Base-by-base conservation (phyloP, 2,888 invertebrate genomes). In the Liodrosophila aerea region DNA sequence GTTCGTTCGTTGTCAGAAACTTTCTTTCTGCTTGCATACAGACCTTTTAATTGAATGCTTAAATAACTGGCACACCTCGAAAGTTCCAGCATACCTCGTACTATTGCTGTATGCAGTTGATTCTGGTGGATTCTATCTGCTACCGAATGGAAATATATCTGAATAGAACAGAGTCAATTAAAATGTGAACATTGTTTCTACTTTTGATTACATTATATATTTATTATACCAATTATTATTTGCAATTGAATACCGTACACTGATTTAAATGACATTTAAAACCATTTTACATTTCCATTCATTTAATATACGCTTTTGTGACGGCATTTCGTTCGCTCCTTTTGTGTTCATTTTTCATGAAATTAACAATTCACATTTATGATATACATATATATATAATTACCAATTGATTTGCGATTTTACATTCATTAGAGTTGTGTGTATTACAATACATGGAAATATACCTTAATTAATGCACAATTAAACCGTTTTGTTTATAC, bases 31-130 rank as follows among this genome's bases (percentile, higher is more conserved):
- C 43, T 47, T 30, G 36, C 52, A 57, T 64, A 70, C 59, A 57
- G 64, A 41, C 62, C 61, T 61, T 76, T 84, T 73, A 81, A 84
- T 84, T 84, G 62, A 74, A 62, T 15, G 34, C 36, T 41, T 54
- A 43, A 62, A 63, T 58, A 68, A 33, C 33, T 56, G 54, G 39
- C 54, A 46, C 69, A 70, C 53, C 69, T 52, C 37, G 45, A 47
- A 51, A 16, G 11, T 7, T 18, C 2, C n/a, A 13, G 29, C 5
- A 41, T 33, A 64, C 68, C 64, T n/a, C n/a, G n/a, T n/a, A n/a
- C n/a, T 60, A 61, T 57, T 57, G 59, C 51, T 40, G 27, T 12
- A 33, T 33, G 11, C 30, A 31, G 29, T 7, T 11, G 7, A 13
- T 46, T 18, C 7, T 12, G 16, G 29, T 29, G 47, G 36, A 41